A percentile compares a stretch with the other conserved stretches of the same genome.
Conservation (phyloP, 2,888 invertebrate genomes). For the Argyresthia albistria region DNA sequence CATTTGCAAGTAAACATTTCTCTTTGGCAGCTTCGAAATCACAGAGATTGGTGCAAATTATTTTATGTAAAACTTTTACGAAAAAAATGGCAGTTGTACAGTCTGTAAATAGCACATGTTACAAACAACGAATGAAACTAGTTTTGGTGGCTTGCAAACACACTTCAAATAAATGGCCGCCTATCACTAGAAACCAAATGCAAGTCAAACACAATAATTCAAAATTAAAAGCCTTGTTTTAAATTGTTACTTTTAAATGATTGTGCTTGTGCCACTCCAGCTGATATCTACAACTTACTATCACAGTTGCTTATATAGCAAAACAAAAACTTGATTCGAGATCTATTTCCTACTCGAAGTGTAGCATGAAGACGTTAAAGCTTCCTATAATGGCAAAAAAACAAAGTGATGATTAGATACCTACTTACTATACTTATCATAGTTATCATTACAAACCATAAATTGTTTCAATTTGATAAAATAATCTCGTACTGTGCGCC, state of each 20-base stretch:
- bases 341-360: background rate
- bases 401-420: background rate
- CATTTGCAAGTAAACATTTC: background rate
- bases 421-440: too few relatives aligned
- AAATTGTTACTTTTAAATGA: too few relatives aligned
- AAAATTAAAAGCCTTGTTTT: too few relatives aligned
- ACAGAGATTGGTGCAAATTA: conserved; percentile 6
- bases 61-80: conserved; percentile 7
- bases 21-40: conserved; percentile 13
- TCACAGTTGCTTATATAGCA: conserved; percentile 61
- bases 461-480: too few relatives aligned
- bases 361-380: background rate
- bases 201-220: too few relatives aligned
- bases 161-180: too few relatives aligned
- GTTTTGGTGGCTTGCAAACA: conserved; percentile 12
- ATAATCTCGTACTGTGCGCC: too few relatives aligned
- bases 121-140: conserved; percentile 15
- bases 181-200: too few relatives aligned
- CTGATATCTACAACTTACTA: conserved; percentile 42
- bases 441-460: too few relatives aligned
- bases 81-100: conserved; percentile 52
- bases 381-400: background rate
- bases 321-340: conserved; percentile 10
- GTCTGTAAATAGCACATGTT: conserved; percentile 27
- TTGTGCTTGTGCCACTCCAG: too few relatives aligned